Conservation (phyloP, 2,888 invertebrate species). For the Minunthozetes semirufus region DNA sequence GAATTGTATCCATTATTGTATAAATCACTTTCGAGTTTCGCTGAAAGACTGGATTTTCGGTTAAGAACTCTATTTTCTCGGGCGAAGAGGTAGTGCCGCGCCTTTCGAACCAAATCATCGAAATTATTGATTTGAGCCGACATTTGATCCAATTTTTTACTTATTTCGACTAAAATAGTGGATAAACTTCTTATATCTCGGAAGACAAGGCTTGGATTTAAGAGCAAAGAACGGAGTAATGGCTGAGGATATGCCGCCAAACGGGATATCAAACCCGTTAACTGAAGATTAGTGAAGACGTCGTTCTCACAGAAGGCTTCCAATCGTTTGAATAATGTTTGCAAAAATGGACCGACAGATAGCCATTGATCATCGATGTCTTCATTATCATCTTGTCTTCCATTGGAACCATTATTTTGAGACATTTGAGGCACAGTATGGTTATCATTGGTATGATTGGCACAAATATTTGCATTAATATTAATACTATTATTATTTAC, state of each 20-base stretch:
- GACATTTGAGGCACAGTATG: conserved; percentile 28
- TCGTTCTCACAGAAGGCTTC: conserved; percentile 76
- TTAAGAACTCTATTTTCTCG: conserved; percentile 62
- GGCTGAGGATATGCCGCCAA: conserved; percentile 84
- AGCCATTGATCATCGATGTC: not conserved
- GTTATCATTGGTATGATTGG: not conserved
- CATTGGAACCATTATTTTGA: not conserved
- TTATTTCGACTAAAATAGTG: conserved; percentile 39
- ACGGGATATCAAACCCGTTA: conserved; percentile 77
- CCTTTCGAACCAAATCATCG: conserved; percentile 64
- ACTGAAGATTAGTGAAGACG: conserved; percentile 72
- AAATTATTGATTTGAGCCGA: conserved; percentile 50
- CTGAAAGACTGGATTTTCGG: not conserved
- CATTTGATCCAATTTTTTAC: conserved; percentile 56
- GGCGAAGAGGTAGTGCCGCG: conserved; percentile 68
- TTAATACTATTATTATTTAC: not conserved
- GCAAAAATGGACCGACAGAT: conserved; percentile 64
- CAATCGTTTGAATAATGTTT: conserved; percentile 68
- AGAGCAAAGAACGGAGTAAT: conserved; percentile 72
- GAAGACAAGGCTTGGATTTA: conserved; percentile 74
- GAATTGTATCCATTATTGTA: not conserved
- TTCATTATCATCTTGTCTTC: conserved; percentile 4
- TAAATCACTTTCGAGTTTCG: not conserved
- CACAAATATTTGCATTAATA: conserved; percentile 10
- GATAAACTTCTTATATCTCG: conserved; percentile 83